These are phyloP conservation scores for Phoebastria nigripes DNA, from an alignment of 2,797 vertebrate species.

Conservation along the genomic window DNA sequence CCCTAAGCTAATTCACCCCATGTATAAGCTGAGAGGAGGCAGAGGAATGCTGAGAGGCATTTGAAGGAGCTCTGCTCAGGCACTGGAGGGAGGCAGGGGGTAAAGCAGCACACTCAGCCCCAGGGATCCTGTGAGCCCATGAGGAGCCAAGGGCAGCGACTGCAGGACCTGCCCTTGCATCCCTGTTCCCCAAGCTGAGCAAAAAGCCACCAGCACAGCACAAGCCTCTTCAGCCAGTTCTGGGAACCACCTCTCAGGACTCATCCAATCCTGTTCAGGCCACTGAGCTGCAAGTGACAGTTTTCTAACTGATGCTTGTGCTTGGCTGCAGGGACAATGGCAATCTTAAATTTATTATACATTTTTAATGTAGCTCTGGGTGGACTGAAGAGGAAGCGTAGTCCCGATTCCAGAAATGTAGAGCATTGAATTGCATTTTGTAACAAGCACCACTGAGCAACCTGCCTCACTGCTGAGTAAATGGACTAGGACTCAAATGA, in stretches of 20 bases:
- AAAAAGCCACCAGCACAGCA: background rate
- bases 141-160: background rate
- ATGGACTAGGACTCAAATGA: no score
- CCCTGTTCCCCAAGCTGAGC: background rate
- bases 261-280: background rate
- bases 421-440: background rate
- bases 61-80: background rate
- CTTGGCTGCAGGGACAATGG: background rate
- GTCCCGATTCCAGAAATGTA: background rate
- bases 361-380: background rate
- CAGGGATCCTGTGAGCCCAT: background rate
- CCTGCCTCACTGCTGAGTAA: background rate
- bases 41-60: background rate
- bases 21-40: background rate
- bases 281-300: background rate
- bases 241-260: background rate
- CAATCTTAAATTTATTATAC: background rate
- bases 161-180: background rate
- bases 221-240: background rate
- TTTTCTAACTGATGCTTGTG: background rate
- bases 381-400: background rate
- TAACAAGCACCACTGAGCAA: background rate
- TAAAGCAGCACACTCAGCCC: background rate
- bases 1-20: background rate
- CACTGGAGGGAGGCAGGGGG: background rate